Base-by-base conservation (phyloP, 2,113 vertebrate genomes). In the Xenotilapia flavipinnis region DNA sequence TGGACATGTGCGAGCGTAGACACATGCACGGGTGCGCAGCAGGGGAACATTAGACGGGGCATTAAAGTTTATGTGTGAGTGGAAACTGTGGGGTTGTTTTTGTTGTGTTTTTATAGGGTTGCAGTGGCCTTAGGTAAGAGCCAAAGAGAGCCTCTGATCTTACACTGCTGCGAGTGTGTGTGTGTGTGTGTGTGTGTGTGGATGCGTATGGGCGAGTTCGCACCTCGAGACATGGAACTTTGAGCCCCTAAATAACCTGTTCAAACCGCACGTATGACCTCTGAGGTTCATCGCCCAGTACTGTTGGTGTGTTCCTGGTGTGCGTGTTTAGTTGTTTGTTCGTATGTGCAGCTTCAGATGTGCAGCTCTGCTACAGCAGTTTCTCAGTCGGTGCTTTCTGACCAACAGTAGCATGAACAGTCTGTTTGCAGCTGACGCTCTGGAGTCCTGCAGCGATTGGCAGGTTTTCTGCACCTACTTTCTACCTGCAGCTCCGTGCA, bases 1-100 rank as follows among this genome's bases (percentile, higher is more conserved):
- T 28, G 45, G 40, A 86, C 49, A 45, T n/a, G 14, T 17, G 23
- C 5, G 70, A 47, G 6, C n/a, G 28, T 49, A 65, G 19, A 55
- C 49, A 1, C 10, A 81, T 60, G 68, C 17, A 6, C 3, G 13
- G n/a, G 81, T n/a, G 70, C 75, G 31, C 53, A 70, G 81, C 5
- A 51, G 79, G 65, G 85, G 84, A 90, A 89, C 81, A 90, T 94
- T 92, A 94, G 92, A 91, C 42, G 86, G 86, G 8, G 47, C 81
- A 90, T 94, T 92, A 90, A 93, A 90, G 83, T 95, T 95, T 90
- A 93, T 91, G 89, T 86, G 88, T 82, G 85, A 93, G 88, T 93
- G 94, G 93, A 95, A 95, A 95, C 87, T 94, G 91, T 75, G 82
- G 83, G 80, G 49, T 91, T 89, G 93, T 93, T 92, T 90, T 92